Evolutionary conservation across 1,140 invertebrate genomes (phyloP), one percentile per base, ranked within the genome.

Genomic region (Drosophila miranda): DNA sequence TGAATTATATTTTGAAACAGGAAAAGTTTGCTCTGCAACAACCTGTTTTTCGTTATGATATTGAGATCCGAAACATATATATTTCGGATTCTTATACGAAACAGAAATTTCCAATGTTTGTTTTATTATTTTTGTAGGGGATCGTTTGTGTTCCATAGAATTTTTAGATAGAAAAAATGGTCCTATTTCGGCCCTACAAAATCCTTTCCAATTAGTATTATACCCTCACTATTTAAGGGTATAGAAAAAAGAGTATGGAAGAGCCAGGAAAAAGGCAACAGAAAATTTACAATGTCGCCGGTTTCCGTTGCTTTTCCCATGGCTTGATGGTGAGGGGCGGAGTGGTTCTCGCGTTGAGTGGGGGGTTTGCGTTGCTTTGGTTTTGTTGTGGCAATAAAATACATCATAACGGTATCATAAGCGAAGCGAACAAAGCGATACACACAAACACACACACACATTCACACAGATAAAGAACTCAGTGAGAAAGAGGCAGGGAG

Each of bases 401-500:
- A 87, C 82, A 87, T 87, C 82, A 87, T 87, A 87, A 87, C 82
- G 82, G 82, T 87, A 87, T 87, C 82, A 87, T 87, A 87, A 87
- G 83, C 82, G 72, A 63, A 71, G 76, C 79, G 77, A 83, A 83
- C 79, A 83, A 83, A 83, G 78, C 78, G 78, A 81, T 81, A 81
- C 74, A 77, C 54, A 62, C 69, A 60, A 41, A 77, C 41, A 42
- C 26, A 49, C 50, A 56, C 60, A 60, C 43, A 68, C 50, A 68
- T 42, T 50, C 19, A 64, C 23, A n/a, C 41, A 38, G 34, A 38
- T 38, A 38, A 38, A 13, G 34, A 6, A 34, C 51, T 64, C 62
- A 75, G 38, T 42, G 48, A 62, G 49, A 69, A 53, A 60, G 53
- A 76, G 55, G 45, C 50, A 66, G 50, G 56, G 14, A 26, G 21